Percentiles rank a stretch among this genome's conserved stretches.
phyloP scores from a whole-genome alignment of 2,113 vertebrate genomes.

The Vulpes lagopus region DNA sequence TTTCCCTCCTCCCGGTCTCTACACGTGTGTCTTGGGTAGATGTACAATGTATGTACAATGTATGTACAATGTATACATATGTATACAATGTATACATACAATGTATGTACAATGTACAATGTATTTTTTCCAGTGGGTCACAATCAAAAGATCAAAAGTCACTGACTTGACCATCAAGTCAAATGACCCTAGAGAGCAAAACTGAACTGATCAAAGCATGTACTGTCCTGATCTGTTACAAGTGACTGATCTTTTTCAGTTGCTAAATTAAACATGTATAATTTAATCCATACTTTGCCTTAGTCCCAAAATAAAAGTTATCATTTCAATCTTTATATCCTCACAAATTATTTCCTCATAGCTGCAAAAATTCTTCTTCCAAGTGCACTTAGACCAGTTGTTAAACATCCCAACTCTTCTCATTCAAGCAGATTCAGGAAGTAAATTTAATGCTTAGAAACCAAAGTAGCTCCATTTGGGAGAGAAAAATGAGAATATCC shows the following conservation, averaged over 20 bases:
- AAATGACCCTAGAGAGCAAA: background rate
- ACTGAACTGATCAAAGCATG: background rate
- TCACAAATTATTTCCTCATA: slow-evolving; percentile 72
- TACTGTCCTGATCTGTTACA: background rate
- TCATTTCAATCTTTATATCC: slow-evolving; percentile 42
- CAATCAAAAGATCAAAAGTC: background rate
- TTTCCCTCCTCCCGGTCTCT: background rate
- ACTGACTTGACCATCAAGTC: background rate
- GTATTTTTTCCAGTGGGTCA: background rate
- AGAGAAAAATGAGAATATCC: slow-evolving; percentile 70
- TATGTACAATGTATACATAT: background rate
- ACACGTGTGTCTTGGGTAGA: background rate
- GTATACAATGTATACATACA: too few relatives aligned
- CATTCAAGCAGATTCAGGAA: slow-evolving; percentile 67
- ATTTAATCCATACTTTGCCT: background rate
- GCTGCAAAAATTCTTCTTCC: slow-evolving; percentile 73
- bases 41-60: background rate
- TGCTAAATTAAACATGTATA: slow-evolving; percentile 18
- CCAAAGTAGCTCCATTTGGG: slow-evolving; percentile 59
- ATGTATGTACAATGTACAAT: background rate
- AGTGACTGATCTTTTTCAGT: background rate
- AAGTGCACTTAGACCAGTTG: slow-evolving; percentile 62
- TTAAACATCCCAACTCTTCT: slow-evolving; percentile 78
- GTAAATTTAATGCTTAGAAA: slow-evolving; percentile 65
- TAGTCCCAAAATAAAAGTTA: slow-evolving; percentile 35